Evolutionary conservation across 2,113 vertebrate species (phyloP).

Genomic region (Albula goreensis): DNA sequence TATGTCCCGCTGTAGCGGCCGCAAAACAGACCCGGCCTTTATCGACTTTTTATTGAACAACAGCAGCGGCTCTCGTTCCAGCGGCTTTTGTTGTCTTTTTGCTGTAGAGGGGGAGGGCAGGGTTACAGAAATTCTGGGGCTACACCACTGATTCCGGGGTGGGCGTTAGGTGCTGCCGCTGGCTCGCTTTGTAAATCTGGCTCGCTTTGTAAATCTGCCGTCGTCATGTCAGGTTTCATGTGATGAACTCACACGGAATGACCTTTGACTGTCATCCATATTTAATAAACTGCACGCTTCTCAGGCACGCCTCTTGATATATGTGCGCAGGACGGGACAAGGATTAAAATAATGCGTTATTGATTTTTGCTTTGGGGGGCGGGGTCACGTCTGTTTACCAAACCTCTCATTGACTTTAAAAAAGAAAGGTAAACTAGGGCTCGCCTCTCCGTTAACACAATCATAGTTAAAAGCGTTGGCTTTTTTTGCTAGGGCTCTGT

Average conservation of each 20-base stretch:
- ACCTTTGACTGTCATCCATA: slow-evolving; percentile 8
- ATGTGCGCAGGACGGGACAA: background rate
- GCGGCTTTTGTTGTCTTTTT: background rate
- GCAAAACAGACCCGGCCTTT: background rate
- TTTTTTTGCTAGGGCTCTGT: too few relatives aligned
- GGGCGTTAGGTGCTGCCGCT: background rate
- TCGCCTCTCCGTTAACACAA: too few relatives aligned
- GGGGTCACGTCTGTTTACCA: too few relatives aligned
- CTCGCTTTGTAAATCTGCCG: background rate
- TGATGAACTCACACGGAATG: background rate
- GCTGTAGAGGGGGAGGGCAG: background rate
- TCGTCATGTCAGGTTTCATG: background rate
- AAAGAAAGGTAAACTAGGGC: too few relatives aligned
- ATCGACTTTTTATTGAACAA: background rate
- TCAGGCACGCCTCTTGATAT: background rate
- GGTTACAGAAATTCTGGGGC: background rate
- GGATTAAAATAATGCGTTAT: background rate
- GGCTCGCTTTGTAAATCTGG: background rate
- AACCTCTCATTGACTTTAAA: too few relatives aligned
- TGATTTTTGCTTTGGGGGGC: background rate
- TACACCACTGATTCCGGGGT: background rate
- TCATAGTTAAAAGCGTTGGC: too few relatives aligned
- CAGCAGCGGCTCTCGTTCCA: background rate
- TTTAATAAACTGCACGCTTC: background rate
- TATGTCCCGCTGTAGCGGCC: background rate